Evolutionary conservation across 1,140 invertebrate genomes (phyloP), one percentile per base, ranked within the genome.

Genomic region (Drosophila orena): DNA sequence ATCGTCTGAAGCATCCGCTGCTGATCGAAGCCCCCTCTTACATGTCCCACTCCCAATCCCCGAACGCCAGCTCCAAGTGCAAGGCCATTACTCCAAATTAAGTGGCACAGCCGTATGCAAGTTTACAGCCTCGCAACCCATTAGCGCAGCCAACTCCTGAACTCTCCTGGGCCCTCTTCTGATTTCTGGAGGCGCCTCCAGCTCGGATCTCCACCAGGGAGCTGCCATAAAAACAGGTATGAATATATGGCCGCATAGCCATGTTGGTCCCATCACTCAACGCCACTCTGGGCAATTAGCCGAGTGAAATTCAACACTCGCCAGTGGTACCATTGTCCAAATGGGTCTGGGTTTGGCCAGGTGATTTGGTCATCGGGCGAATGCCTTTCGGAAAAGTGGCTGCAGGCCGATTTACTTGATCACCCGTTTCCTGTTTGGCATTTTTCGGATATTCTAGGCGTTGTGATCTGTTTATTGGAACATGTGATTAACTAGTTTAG

Each of bases 231-330:
- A 62, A 27, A 54, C 50, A 62, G 27, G 61, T 75, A 65, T 65
- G 38, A 56, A 53, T 52, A 57, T 76, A 76, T 68, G 68, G 53
- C 53, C 50, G 53, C 81, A 74, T 62, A 84, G 50, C 79, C 79
- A 79, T 81, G 75, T 81, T 81, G 37, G 79, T 70, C 55, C 58
- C 62, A 68, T 68, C 66, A 69, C 38, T 55, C 66, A 55, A 68
- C 34, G 49, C 61, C 66, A 47, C 50, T 40, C 66, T 50, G 61
- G 46, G 83, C 81, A 86, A 86, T 86, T 86, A 86, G 83, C 78
- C 78, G 83, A 64, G 81, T 88, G 83, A 86, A 86, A 86, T 86
- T 86, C 81, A 86, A 86, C 81, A 86, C 81, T 86, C 60, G 58
- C 83, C 68, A 68, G 81, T 81, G 83, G 74, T 66, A 81, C 75